Percentiles rank a stretch among this genome's conserved stretches.
Evolutionary conservation across 2,888 invertebrate species (phyloP).

Genomic region (Andrena fulva): DNA sequence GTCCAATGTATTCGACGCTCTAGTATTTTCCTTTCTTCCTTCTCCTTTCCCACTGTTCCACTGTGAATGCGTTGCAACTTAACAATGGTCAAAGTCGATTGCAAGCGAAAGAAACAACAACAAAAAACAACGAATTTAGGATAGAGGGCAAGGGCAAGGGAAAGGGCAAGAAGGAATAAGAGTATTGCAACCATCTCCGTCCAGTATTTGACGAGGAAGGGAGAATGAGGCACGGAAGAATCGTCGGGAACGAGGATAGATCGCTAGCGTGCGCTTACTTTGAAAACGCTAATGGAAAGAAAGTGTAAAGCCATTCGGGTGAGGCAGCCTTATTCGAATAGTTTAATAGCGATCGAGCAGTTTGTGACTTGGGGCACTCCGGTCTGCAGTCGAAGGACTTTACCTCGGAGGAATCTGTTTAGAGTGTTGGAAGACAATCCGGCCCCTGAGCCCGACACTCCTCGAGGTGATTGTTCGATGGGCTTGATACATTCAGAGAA

Average conservation of each 20-base stretch:
- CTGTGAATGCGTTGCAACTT: not conserved
- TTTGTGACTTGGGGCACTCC: constrained; percentile 60
- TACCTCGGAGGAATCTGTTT: constrained; percentile 83
- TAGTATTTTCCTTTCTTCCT: not conserved
- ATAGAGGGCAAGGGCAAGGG: not conserved
- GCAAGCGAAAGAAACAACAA: not conserved
- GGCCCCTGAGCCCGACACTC: constrained; percentile 71
- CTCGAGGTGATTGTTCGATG: constrained; percentile 41
- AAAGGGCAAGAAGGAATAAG: not conserved
- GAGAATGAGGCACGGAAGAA: not conserved
- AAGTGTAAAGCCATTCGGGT: constrained; percentile 74
- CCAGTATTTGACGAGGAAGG: not conserved
- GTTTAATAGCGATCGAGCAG: constrained; percentile 68
- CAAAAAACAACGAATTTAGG: no score
- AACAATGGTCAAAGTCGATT: not conserved
- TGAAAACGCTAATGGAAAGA: constrained; percentile 10
- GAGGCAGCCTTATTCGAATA: constrained; percentile 63
- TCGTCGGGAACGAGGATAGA: not conserved
- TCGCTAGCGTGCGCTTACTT: constrained; percentile 34
- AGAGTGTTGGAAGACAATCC: constrained; percentile 82
- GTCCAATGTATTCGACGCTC: not conserved
- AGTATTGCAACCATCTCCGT: not conserved
- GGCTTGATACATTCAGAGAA: constrained; percentile 36
- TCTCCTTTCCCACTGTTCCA: not conserved
- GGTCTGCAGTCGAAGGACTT: constrained; percentile 68